A percentile compares a stretch with the other conserved stretches of the same genome.
Evolutionary conservation across 2,888 invertebrate genomes (phyloP).

Genomic region (Argynnis bischoffii): DNA sequence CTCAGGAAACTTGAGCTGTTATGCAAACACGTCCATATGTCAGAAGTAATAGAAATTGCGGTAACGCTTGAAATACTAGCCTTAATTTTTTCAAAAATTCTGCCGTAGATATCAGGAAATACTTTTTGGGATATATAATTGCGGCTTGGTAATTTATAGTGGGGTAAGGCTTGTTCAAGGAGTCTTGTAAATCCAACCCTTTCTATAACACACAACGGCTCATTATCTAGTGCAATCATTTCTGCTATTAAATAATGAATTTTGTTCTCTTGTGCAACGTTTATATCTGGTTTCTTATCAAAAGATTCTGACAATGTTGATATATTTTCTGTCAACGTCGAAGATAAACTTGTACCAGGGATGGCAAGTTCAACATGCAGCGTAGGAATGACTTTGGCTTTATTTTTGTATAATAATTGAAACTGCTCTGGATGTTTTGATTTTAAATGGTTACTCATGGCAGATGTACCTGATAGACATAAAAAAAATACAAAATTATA

Average conservation of each 20-base stretch:
- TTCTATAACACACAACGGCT: constrained; percentile 47
- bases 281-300: constrained; percentile 27
- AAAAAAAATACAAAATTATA: no score
- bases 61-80: background rate
- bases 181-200: constrained; percentile 46
- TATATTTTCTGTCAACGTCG: background rate
- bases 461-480: constrained; percentile 22
- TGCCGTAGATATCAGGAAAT: background rate
- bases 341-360: background rate
- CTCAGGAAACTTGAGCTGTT: background rate
- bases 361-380: background rate
- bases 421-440: constrained; percentile 31
- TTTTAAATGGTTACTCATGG: constrained; percentile 33
- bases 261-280: no score
- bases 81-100: constrained; percentile 6
- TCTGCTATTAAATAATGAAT: constrained; percentile 49
- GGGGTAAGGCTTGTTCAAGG: constrained; percentile 41
- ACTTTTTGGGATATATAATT: constrained; percentile 25
- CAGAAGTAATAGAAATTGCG: background rate
- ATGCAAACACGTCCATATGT: constrained; percentile 2
- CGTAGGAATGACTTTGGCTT: background rate
- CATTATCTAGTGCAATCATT: constrained; percentile 51
- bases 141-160: constrained; percentile 40
- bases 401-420: constrained; percentile 5
- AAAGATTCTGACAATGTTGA: background rate